phyloP scores from a whole-genome alignment of 92 coral and sea anemone species.

The Metridium senile region DNA sequence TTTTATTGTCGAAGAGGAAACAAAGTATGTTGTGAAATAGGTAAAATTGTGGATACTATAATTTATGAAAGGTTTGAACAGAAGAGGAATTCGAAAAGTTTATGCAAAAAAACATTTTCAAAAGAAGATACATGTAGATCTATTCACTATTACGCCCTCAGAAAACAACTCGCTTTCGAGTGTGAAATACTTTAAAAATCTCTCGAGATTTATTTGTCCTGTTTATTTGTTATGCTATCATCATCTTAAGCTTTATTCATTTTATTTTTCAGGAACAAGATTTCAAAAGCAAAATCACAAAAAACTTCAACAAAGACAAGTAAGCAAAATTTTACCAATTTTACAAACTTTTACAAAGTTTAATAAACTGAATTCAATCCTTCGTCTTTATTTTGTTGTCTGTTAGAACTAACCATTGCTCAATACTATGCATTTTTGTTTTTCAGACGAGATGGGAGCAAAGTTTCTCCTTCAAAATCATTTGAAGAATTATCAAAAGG shows the following conservation, averaged over 20 bases:
- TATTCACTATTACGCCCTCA: too few relatives aligned
- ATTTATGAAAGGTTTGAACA: too few relatives aligned
- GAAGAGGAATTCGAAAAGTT: too few relatives aligned
- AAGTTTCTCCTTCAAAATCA: background rate
- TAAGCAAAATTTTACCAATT: background rate
- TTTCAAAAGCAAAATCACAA: background rate
- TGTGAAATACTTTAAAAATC: too few relatives aligned
- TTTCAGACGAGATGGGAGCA: background rate
- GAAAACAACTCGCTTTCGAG: too few relatives aligned
- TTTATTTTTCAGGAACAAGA: background rate
- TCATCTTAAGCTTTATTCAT: background rate
- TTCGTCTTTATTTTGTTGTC: background rate
- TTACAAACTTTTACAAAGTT: background rate
- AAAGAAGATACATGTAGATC: too few relatives aligned
- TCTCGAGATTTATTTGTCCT: too few relatives aligned
- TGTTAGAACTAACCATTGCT: too few relatives aligned
- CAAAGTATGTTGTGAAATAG: too few relatives aligned
- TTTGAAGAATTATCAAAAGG: slow-evolving; percentile 22
- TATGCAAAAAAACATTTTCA: too few relatives aligned
- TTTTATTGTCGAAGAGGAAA: too few relatives aligned
- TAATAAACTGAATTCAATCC: background rate
- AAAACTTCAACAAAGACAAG: background rate
- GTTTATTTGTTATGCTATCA: background rate
- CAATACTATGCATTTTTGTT: background rate
- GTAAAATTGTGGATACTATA: background rate